These are phyloP conservation scores for Melanargia galathea DNA, from an alignment of 2,888 invertebrate species.

Conservation along the genomic window DNA sequence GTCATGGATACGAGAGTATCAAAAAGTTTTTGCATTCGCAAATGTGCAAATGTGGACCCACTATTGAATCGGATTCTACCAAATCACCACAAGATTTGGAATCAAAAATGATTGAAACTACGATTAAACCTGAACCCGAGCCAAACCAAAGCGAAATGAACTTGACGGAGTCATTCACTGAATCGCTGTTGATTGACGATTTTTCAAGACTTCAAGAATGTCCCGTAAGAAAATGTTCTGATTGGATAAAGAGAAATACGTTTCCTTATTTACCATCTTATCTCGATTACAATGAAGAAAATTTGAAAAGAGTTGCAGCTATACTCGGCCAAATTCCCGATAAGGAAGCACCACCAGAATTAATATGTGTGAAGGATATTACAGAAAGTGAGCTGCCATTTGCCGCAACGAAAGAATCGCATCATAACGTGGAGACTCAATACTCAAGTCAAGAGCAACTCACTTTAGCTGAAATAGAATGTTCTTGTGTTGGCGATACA, in stretches of 20 bases:
- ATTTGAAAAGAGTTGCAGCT: slow-evolving; percentile 57
- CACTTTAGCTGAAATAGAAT: slow-evolving; percentile 44
- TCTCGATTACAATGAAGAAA: slow-evolving; percentile 67
- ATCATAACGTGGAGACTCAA: slow-evolving; percentile 61
- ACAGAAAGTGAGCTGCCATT: slow-evolving; percentile 57
- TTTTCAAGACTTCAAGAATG: slow-evolving; percentile 45
- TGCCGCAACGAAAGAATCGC: slow-evolving; percentile 56
- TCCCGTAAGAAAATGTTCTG: slow-evolving; percentile 39
- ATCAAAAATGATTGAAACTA: slow-evolving; percentile 31
- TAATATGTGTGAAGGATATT: slow-evolving; percentile 53
- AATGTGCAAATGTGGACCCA: slow-evolving; percentile 56
- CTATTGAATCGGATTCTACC: slow-evolving; percentile 15
- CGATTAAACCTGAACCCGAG: slow-evolving; percentile 16
- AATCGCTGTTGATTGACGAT: slow-evolving; percentile 57
- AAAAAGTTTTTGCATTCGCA: slow-evolving; percentile 59
- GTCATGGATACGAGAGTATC: slow-evolving; percentile 65
- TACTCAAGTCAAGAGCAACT: slow-evolving; percentile 68
- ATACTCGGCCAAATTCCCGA: slow-evolving; percentile 48
- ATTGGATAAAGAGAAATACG: slow-evolving; percentile 41
- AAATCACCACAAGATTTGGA: slow-evolving; percentile 27
- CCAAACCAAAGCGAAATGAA: slow-evolving; percentile 37
- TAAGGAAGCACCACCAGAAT: slow-evolving; percentile 42
- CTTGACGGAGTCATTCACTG: slow-evolving; percentile 52
- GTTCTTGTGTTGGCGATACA: slow-evolving; percentile 52
- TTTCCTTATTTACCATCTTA: slow-evolving; percentile 61